These are phyloP conservation scores for Alsophila aescularia DNA, from an alignment of 2,888 invertebrate genomes.

Conservation along the genomic window DNA sequence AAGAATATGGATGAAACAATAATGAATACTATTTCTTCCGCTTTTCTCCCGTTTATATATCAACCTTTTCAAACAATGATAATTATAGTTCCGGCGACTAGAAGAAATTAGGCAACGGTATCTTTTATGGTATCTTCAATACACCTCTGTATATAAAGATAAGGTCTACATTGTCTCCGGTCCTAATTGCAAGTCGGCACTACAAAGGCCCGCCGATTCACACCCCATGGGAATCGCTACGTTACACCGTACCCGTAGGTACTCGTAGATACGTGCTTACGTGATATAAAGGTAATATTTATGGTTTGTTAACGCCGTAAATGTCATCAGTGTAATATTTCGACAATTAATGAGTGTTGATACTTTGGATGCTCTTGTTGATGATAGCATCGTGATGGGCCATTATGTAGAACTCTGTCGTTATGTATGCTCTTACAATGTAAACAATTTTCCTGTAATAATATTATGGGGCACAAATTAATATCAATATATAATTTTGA, in stretches of 20 bases:
- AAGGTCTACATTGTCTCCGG: constrained; percentile 14
- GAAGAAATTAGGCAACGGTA: constrained; percentile 1
- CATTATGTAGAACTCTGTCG: background rate
- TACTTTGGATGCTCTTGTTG: constrained; percentile 27
- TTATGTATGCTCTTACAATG: background rate
- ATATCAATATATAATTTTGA: too few relatives aligned
- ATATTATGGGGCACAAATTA: too few relatives aligned
- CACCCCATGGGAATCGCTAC: constrained; percentile 14
- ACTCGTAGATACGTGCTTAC: constrained; percentile 35
- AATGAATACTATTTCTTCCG: too few relatives aligned
- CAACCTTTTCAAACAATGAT: background rate
- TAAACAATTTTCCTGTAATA: too few relatives aligned
- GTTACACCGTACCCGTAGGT: constrained; percentile 14
- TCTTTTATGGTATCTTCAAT: background rate
- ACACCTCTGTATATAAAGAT: constrained; percentile 5
- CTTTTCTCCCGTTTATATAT: too few relatives aligned
- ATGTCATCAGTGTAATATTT: constrained; percentile 33
- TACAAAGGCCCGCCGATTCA: constrained; percentile 8
- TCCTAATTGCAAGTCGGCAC: constrained; percentile 12
- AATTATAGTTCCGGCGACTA: background rate
- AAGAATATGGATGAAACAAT: too few relatives aligned
- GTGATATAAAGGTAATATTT: constrained; percentile 39
- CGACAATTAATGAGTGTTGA: constrained; percentile 30
- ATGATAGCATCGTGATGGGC: background rate
- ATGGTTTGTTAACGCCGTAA: constrained; percentile 40